These are phyloP conservation scores for Cinclus cinclus DNA, from an alignment of 2,113 vertebrate genomes.

Conservation along the genomic window DNA sequence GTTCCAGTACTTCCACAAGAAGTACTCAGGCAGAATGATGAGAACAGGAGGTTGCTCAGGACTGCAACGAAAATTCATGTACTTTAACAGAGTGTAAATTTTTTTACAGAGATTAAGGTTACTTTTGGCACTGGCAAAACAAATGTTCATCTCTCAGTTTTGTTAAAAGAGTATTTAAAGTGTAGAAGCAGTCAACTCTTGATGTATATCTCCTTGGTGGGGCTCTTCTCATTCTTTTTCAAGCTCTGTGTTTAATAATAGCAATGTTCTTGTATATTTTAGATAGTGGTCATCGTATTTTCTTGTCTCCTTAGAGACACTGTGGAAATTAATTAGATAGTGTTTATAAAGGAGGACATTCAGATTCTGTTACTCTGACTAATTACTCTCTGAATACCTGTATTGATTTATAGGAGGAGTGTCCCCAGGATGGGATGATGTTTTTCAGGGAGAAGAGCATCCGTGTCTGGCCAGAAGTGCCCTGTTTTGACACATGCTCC, in stretches of 20 bases:
- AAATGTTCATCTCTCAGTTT: not conserved
- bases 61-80: not conserved
- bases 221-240: not conserved
- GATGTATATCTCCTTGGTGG: not conserved
- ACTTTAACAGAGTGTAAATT: not conserved
- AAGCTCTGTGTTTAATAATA: not conserved
- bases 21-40: not conserved
- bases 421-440: not conserved
- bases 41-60: not conserved
- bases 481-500: not conserved
- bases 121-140: not conserved
- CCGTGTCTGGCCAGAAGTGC: not conserved
- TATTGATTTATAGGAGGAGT: not conserved
- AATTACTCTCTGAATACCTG: constrained; percentile 34
- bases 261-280: not conserved
- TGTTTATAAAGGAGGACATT: constrained; percentile 31
- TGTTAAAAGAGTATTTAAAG: constrained; percentile 1
- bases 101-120: not conserved
- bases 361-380: not conserved
- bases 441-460: not conserved
- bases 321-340: constrained; percentile 23
- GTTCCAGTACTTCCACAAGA: not conserved
- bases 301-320: not conserved
- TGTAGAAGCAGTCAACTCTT: not conserved
- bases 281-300: constrained; percentile 14